Evolutionary conservation across 2,113 vertebrate genomes (phyloP), one percentile per base, ranked within the genome.

Genomic region (Eubucco bourcierii): DNA sequence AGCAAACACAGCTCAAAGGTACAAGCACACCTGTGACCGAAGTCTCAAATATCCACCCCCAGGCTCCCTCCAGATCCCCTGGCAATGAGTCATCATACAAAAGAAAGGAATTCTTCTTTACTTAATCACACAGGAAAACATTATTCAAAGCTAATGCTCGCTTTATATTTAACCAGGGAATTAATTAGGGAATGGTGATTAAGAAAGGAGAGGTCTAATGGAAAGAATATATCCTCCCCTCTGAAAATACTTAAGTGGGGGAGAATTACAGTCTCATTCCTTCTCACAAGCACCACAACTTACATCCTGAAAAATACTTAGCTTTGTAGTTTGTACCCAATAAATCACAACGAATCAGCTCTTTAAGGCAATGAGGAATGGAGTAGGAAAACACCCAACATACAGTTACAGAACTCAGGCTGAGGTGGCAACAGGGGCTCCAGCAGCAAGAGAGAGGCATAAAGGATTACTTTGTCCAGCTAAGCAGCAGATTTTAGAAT

Each of bases 151-250:
- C 56, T 96, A 97, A 97, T 93, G 94, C 86, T 93, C 53, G 77
- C 71, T 97, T 97, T 97, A 97, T 96, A 97, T 97, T 97, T 97
- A 98, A 97, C 96, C 90, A 96, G 94, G 96, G 97, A 97, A 97
- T 97, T 98, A 97, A 97, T 97, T 97, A 97, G 75, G 70, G 86
- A 84, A 96, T 74, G 94, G 97, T 96, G 94, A 96, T 95, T 96
- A 96, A 95, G 83, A 95, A 96, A 95, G 88, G 84, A 95, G 60
- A 91, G 88, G 79, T 78, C 93, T 97, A 95, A 96, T 95, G 93
- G 93, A 97, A 37, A 55, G 63, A 96, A 84, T 74, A 90, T 64
- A 66, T 81, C 92, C 90, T 88, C 80, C 91, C 64, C 27, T 93
- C 94, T 93, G 77, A 96, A 97, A 76, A 90, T 59, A 55, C 77